Evolutionary conservation across 1,140 invertebrate genomes (phyloP).

Genomic region (Ganaspis sp.): DNA sequence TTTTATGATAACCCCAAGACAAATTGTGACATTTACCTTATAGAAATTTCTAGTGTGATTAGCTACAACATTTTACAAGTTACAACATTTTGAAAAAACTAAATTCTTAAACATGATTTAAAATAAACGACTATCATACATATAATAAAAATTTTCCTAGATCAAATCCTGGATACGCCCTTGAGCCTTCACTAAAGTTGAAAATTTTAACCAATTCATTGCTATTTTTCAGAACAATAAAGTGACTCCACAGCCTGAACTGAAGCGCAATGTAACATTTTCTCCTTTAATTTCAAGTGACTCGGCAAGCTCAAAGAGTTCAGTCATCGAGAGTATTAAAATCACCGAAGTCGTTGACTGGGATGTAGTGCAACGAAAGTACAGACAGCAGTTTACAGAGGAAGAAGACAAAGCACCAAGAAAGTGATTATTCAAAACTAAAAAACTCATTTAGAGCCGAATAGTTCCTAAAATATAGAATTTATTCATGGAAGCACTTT

Average conservation of each 20-base stretch:
- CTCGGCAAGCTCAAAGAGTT: background rate
- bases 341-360: conserved; percentile 93
- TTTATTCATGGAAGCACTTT: background rate
- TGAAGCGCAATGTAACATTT: background rate
- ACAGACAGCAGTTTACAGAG: conserved; percentile 84
- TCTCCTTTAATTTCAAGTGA: background rate
- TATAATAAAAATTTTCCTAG: too few species aligned
- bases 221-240: conserved; percentile 68
- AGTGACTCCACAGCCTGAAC: conserved; percentile 69
- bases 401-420: conserved; percentile 77
- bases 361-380: conserved; percentile 90
- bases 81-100: too few species aligned
- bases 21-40: too few species aligned
- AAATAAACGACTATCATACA: too few species aligned
- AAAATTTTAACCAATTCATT: conserved; percentile 58
- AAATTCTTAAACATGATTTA: too few species aligned
- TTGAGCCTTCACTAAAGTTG: too few species aligned
- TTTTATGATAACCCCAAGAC: too few species aligned
- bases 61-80: too few species aligned
- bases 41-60: too few species aligned
- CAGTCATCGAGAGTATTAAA: conserved; percentile 59
- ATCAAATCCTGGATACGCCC: too few species aligned
- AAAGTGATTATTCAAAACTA: background rate
- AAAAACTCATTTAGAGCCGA: background rate
- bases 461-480: background rate